Conservation (phyloP, 2,888 invertebrate species). For the Cephus spinipes region DNA sequence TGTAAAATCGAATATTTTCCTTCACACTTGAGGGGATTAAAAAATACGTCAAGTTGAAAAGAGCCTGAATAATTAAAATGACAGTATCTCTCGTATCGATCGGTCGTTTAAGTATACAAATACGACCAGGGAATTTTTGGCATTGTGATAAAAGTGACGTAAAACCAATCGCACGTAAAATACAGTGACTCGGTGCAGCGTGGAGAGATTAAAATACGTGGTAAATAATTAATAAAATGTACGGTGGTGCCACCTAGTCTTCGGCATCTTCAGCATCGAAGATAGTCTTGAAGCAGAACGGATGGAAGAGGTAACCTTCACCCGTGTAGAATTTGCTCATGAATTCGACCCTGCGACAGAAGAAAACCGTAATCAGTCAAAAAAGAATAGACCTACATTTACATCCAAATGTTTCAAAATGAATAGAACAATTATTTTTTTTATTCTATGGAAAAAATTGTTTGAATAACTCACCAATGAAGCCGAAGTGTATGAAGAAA, state of each 20-base stretch:
- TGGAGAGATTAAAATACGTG: neutral
- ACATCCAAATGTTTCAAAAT: neutral
- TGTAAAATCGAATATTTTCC: no score
- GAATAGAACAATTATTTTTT: neutral
- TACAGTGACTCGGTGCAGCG: neutral
- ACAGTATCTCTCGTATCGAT: neutral
- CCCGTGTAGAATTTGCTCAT: slow-evolving; percentile 82
- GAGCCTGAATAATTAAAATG: neutral
- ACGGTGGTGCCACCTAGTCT: slow-evolving; percentile 41
- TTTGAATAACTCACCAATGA: slow-evolving; percentile 76
- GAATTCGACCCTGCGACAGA: slow-evolving; percentile 77
- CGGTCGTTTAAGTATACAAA: neutral
- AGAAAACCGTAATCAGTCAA: neutral
- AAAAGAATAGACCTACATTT: no score
- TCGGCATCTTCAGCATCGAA: slow-evolving; percentile 64
- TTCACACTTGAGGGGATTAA: neutral
- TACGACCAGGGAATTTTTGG: neutral
- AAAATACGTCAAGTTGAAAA: neutral
- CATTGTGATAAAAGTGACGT: neutral
- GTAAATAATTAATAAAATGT: slow-evolving; percentile 1
- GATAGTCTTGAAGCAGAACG: slow-evolving; percentile 75
- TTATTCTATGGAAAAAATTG: neutral
- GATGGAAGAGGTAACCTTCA: slow-evolving; percentile 74
- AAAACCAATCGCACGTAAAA: neutral
- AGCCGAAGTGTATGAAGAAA: slow-evolving; percentile 90